Evolutionary conservation across 1,140 invertebrate genomes (phyloP), one percentile per base, ranked within the genome.

Genomic region (Andrena cerasifolii): DNA sequence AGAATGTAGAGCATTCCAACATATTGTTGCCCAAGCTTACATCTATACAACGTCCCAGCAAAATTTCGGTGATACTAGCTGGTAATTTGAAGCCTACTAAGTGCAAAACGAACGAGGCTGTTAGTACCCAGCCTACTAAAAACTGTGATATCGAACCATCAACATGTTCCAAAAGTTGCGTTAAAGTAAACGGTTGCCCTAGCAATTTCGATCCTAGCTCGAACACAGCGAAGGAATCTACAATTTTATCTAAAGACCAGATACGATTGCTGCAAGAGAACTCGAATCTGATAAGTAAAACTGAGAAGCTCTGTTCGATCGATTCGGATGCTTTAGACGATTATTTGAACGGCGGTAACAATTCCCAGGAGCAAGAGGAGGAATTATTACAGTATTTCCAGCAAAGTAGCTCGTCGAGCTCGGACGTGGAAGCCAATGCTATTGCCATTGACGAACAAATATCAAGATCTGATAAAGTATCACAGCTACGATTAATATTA

Each of bases 341-440:
- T 90, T 97, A 96, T 89, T 93, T 97, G 81, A 94, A 95, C 79
- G 95, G 95, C 49, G 94, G 95, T 54, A 95, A 94, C 80, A 96
- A 96, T 90, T 96, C 96, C 54, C 95, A 97, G 87, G 96, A 96
- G 83, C 95, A 95, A 84, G 96, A 97, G 86, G 95, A 96, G 86
- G 96, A 97, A 91, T 88, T 97, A 78, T 91, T 96, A 84, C 95
- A 96, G 91, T 97, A 97, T 92, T 96, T 97, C 91, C 95, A 95
- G 83, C 94, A 95, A 78, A 91, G 88, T 54, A 93, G 88, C 67
- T 91, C 90, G 10, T 91, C 89, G 8, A 92, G 88, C 72, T 92
- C 90, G 0, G 91, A 92, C 40, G 68, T 87, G n/a, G 91, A 91
- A 40, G 84, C 86, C 0, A 86, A 79, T 33, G 72, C 71, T 6